Evolutionary conservation across 2,113 vertebrate genomes (phyloP), one percentile per base, ranked within the genome.

Genomic region (Synodontis membranacea): DNA sequence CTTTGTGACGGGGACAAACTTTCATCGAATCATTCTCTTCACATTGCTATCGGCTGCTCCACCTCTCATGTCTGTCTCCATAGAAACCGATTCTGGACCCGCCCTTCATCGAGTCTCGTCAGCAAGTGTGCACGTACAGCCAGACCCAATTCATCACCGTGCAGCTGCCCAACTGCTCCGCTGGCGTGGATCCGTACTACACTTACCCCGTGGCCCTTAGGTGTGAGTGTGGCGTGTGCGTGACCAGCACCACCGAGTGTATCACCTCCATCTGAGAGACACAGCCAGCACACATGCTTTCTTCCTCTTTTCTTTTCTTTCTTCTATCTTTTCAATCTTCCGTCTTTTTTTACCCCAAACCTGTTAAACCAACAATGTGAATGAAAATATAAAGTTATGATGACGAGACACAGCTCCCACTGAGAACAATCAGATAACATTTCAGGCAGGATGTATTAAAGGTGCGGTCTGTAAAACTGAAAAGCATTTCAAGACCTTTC

Each of bases 51-150:
- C 84, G 21, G 19, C 74, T 5, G 19, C 70, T 4, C 8, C 23
- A 44, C 10, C 68, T 54, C 86, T 10, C 79, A 85, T 44, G 60
- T 70, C 15, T 28, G 44, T 82, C 17, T 80, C 44, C 21, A 1
- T 93, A 99, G 97, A 99, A 95, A 84, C 98, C 97, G 0, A 90
- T 97, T 54, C 91, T 98, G 92, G 95, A 97, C 62, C 95, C 96
- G 0, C 98, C 97, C 0, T 98, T 95, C 92, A 94, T 98, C 0
- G 96, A 97, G 92, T 96, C 96, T 21, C 87, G 96, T 88, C 97
- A 98, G 90, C 93, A 94, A 0, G 96, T 98, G 54, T 99, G 98
- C 84, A 99, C 96, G 86, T 98, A 98, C 94, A 98, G 97, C 0
- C 92, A 96, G 93, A 97, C 94, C 17, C 97, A 93, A 39, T 90